Base-by-base conservation (phyloP, 2,888 invertebrate species). In the Euspilapteryx auroguttella region DNA sequence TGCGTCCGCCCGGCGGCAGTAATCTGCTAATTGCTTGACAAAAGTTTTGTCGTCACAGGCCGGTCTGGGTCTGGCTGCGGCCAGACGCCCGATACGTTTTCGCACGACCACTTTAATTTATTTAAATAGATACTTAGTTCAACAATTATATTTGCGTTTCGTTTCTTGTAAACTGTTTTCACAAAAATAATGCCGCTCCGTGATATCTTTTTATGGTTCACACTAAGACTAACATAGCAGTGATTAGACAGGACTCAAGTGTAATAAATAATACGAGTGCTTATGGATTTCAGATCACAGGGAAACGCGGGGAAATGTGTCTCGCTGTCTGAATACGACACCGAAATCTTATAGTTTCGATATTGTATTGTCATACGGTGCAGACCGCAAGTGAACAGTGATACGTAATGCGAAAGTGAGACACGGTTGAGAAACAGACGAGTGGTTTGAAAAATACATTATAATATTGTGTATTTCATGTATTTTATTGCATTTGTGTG, bases 361-460 rank as follows among this genome's bases (percentile, higher is more conserved):
- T 23, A 12, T 15, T 11, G 17, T 26, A 26, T 26, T 26, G 26
- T 26, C 26, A 17, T 11, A 17, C 14, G 14, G 11, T 14, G 23
- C 14, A 12, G 59, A 73, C 73, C 73, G 59, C 73, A 71, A 65
- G 63, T 63, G 62, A 59, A 66, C 62, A 49, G 28, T 28, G 28
- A 28, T 28, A 28, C 27, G 27, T 14, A 14, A 24, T 52, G 55
- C 54, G 66, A 71, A 66, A 68, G 71, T 68, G 66, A 65, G 56
- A 62, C 65, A 55, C 42, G 44, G 56, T 61, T 57, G 56, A 50
- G 62, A 61, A 64, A 65, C 58, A 49, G 25, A 42, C 55, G n/a
- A n/a, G 65, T 52, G 68, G 68, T 64, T 61, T 53, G 54, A 56
- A 58, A 58, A 59, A 58, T 54, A 51, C 43, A n/a, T n/a, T n/a